Conservation (phyloP, 2,797 vertebrate genomes). For the Tragelaphus oryx region DNA sequence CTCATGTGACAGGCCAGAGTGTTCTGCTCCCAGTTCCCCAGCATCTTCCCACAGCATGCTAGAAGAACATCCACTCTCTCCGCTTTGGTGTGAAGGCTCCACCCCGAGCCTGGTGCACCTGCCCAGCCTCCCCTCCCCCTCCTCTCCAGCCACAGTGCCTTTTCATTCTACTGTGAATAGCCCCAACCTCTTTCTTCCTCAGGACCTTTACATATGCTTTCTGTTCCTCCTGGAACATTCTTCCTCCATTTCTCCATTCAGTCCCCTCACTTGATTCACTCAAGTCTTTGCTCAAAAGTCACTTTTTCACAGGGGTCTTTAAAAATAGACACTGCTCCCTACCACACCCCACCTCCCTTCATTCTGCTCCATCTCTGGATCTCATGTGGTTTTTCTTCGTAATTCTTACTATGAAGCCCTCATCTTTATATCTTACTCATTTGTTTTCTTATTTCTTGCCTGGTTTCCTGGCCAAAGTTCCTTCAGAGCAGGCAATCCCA, state of each 20-base stretch:
- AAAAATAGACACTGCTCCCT: not conserved
- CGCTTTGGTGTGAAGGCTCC: not conserved
- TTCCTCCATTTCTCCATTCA: not conserved
- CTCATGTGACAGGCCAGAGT: not conserved
- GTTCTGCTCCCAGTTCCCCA: not conserved
- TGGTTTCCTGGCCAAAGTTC: not conserved
- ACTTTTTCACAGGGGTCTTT: not conserved
- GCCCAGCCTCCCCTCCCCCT: rapidly evolving
- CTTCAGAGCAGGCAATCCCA: not conserved
- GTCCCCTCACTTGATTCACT: not conserved
- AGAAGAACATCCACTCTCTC: not conserved
- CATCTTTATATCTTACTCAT: not conserved
- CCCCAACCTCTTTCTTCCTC: not conserved
- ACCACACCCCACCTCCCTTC: rapidly evolving
- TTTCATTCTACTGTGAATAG: not conserved
- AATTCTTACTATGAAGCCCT: not conserved
- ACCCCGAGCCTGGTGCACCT: rapidly evolving
- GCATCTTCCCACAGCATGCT: not conserved
- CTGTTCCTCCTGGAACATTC: not conserved
- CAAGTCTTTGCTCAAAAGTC: not conserved
- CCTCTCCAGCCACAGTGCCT: not conserved
- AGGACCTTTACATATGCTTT: not conserved
- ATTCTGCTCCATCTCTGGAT: not conserved
- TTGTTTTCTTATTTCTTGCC: not conserved
- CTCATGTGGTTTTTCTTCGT: not conserved